These are phyloP conservation scores for Psittacula echo DNA, from an alignment of 2,797 vertebrate species.

Conservation along the genomic window DNA sequence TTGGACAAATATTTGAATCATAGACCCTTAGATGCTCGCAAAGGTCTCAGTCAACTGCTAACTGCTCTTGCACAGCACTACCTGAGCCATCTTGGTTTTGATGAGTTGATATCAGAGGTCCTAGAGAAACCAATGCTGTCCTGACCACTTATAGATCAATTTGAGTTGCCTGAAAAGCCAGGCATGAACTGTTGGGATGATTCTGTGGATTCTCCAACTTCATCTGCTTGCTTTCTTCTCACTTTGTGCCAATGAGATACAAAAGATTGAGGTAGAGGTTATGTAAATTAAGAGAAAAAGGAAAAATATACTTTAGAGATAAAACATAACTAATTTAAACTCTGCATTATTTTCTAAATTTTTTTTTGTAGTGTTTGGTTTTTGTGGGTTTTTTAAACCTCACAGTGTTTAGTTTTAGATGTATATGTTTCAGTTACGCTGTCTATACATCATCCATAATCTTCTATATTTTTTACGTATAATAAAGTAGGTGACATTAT, in stretches of 20 bases:
- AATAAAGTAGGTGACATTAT: not conserved
- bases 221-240: not conserved
- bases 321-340: not conserved
- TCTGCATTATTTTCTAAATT: not conserved
- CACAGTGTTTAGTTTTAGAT: not conserved
- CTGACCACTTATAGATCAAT: not conserved
- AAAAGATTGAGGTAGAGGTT: not conserved
- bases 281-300: not conserved
- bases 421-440: not conserved
- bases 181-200: not conserved
- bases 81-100: not conserved
- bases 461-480: not conserved
- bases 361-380: rapidly evolving
- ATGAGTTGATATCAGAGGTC: not conserved
- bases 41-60: not conserved
- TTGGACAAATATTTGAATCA: constrained; percentile 24
- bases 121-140: not conserved
- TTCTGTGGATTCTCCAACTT: not conserved
- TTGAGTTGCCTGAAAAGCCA: not conserved
- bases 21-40: not conserved
- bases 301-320: not conserved
- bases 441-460: not conserved
- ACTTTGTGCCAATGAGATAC: not conserved
- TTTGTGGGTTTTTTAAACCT: not conserved
- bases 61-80: not conserved